These are phyloP conservation scores for Hippoglossus hippoglossus DNA, from an alignment of 2,797 vertebrate species.

Conservation along the genomic window DNA sequence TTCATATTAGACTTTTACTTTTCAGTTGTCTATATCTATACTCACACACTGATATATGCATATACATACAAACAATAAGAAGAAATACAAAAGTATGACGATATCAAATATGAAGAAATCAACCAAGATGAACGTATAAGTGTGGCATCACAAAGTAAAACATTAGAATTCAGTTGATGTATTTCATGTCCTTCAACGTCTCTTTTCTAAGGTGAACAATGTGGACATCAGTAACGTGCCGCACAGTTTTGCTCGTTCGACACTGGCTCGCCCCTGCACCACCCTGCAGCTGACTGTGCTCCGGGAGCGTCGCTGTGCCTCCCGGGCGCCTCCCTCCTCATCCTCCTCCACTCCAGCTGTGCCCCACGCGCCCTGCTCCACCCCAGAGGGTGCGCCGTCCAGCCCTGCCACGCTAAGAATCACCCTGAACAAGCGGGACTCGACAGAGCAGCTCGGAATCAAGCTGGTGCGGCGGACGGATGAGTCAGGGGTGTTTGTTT, in stretches of 20 bases:
- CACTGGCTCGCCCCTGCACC: slow-evolving; percentile 92
- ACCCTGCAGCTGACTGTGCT: slow-evolving; percentile 94
- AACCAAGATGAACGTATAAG: too few relatives aligned
- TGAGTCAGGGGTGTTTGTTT: slow-evolving; percentile 95
- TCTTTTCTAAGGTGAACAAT: slow-evolving; percentile 90
- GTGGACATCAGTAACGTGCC: slow-evolving; percentile 97
- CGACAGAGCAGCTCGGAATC: slow-evolving; percentile 96
- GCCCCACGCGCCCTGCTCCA: slow-evolving; percentile 72
- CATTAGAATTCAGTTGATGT: too few relatives aligned
- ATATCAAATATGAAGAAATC: too few relatives aligned
- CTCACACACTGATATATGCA: too few relatives aligned
- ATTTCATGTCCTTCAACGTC: not conserved
- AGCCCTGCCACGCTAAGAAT: slow-evolving; percentile 89
- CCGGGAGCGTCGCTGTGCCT: slow-evolving; percentile 92
- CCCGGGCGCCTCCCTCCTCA: slow-evolving; percentile 79
- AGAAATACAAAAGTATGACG: too few relatives aligned
- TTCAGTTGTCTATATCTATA: too few relatives aligned
- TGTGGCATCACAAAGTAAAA: too few relatives aligned
- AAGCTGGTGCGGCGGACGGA: slow-evolving; percentile 96
- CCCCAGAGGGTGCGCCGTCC: slow-evolving; percentile 79
- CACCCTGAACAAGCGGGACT: slow-evolving; percentile 92
- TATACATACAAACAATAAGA: too few relatives aligned
- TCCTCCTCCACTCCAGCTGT: slow-evolving; percentile 78
- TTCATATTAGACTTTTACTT: not conserved
- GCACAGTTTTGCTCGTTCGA: slow-evolving; percentile 93